Conservation (phyloP, 2,113 vertebrate species). For the Cynoglossus semilaevis region DNA sequence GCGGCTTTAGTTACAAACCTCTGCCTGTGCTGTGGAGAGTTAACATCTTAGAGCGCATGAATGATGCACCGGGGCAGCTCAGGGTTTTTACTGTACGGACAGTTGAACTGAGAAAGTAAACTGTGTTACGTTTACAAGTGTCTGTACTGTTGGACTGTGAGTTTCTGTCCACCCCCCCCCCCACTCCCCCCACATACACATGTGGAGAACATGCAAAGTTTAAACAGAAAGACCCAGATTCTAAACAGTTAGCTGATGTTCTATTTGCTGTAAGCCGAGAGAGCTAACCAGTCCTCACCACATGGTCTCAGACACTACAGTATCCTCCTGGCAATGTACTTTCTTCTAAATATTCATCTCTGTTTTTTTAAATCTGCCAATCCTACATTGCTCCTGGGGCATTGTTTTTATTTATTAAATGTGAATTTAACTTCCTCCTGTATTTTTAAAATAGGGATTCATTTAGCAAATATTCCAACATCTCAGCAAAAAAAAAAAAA, state of each 20-base stretch:
- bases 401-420: too few species aligned
- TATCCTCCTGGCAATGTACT: neutral
- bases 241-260: too few species aligned
- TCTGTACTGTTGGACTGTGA: too few species aligned
- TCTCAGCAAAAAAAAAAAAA: constrained; percentile 55
- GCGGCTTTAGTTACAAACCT: constrained; percentile 37
- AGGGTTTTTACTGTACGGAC: constrained; percentile 28
- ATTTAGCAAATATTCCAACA: constrained; percentile 66
- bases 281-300: too few species aligned
- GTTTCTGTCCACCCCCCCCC: neutral
- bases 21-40: constrained; percentile 30
- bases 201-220: too few species aligned
- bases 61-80: constrained; percentile 46
- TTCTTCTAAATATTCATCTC: too few species aligned
- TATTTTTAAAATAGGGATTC: constrained; percentile 61
- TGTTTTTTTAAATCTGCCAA: too few species aligned
- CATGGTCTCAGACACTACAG: neutral
- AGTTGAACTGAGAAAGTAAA: constrained; percentile 6
- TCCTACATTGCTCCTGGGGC: too few species aligned
- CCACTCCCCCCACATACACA: constrained; percentile 15
- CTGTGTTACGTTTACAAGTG: constrained; percentile 17
- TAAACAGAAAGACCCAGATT: too few species aligned
- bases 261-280: too few species aligned
- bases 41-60: constrained; percentile 43
- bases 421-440: too few species aligned